These are phyloP conservation scores for Ctena decussata DNA, from an alignment of 2,888 invertebrate genomes.

Conservation along the genomic window DNA sequence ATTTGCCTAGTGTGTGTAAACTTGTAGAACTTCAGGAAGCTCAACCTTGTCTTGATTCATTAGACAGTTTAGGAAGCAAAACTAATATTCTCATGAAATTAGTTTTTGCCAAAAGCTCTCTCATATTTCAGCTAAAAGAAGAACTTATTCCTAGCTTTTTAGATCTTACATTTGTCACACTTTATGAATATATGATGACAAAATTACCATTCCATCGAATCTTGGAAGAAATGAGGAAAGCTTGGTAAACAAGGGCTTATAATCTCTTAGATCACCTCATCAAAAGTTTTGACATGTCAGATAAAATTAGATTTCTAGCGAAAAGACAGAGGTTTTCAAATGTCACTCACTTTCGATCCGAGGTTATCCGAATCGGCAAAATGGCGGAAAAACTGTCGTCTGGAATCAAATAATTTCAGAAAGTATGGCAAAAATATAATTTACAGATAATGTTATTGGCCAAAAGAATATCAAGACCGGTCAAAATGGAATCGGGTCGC, in stretches of 20 bases:
- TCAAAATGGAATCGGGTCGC: background rate
- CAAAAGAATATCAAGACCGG: background rate
- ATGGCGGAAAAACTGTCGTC: conserved; percentile 16
- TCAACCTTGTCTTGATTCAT: too few species aligned
- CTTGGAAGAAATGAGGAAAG: background rate
- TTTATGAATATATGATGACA: conserved; percentile 4
- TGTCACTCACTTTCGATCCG: conserved; percentile 1
- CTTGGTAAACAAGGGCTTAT: background rate
- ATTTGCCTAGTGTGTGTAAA: too few species aligned
- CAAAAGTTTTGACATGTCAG: background rate
- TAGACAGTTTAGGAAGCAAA: too few species aligned
- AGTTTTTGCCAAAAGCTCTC: too few species aligned
- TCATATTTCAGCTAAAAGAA: too few species aligned
- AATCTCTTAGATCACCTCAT: conserved; percentile 11
- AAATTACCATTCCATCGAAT: background rate
- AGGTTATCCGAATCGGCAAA: conserved; percentile 9
- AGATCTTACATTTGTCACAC: background rate
- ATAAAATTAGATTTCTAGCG: conserved; percentile 8
- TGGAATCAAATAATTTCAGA: conserved; percentile 3
- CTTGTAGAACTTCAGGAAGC: too few species aligned
- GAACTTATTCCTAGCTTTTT: too few species aligned
- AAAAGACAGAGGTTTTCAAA: conserved; percentile 8
- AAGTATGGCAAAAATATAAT: conserved; percentile 6
- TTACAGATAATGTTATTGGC: background rate
- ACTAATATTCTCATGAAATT: too few species aligned